A percentile compares a stretch with the other conserved stretches of the same genome.
Conservation (phyloP, 2,888 invertebrate species). For the Xanthostigma xanthostigma region DNA sequence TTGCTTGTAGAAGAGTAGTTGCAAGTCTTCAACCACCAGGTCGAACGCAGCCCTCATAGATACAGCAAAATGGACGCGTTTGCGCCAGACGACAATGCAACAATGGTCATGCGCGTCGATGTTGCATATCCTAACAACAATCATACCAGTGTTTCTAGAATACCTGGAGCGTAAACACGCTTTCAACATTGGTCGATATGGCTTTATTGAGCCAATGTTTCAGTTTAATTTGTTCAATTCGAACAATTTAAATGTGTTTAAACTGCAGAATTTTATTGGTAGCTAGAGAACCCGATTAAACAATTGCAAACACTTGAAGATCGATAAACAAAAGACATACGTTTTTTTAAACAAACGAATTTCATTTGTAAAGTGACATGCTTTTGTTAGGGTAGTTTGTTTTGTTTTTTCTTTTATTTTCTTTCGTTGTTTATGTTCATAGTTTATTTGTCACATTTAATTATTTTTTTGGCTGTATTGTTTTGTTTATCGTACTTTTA, state of each 20-base stretch:
- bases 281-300: constrained; percentile 3
- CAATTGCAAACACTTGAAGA: not conserved
- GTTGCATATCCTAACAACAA: too few species aligned
- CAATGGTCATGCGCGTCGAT: too few species aligned
- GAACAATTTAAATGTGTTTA: not conserved
- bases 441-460: too few species aligned
- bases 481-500: not conserved
- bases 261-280: not conserved
- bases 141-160: not conserved
- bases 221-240: not conserved
- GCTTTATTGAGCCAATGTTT: not conserved
- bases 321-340: not conserved
- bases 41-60: too few species aligned
- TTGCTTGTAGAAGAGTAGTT: too few species aligned
- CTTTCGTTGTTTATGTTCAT: too few species aligned
- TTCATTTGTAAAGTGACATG: not conserved
- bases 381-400: not conserved
- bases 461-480: not conserved
- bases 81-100: too few species aligned
- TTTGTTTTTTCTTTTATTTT: not conserved
- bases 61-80: too few species aligned
- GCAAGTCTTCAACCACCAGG: too few species aligned
- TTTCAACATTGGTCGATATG: not conserved
- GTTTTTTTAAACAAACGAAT: too few species aligned
- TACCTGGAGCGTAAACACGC: not conserved